Evolutionary conservation across 2,113 vertebrate genomes (phyloP).

Genomic region (Dipodomys ordii): DNA sequence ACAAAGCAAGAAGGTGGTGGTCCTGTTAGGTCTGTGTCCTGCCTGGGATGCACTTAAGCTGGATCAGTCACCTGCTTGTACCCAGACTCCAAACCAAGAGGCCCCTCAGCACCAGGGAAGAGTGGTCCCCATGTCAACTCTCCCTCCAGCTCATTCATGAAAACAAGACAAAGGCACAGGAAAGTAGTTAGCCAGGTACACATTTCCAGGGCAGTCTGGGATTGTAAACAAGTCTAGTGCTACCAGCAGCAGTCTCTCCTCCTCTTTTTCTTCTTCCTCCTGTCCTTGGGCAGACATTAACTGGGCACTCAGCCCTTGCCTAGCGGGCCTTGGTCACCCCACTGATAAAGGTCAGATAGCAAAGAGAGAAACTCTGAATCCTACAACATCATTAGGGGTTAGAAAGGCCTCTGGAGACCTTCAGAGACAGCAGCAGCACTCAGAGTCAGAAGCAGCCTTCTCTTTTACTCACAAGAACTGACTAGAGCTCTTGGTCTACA

Average conservation of each 20-base stretch:
- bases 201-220: neutral
- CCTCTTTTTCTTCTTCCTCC: no score
- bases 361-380: neutral
- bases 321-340: neutral
- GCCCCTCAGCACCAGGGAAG: neutral
- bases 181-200: neutral
- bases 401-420: neutral
- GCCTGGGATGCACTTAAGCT: neutral
- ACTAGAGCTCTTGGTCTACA: neutral
- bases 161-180: neutral
- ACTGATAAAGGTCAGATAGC: neutral
- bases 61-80: neutral
- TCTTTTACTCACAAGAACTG: neutral
- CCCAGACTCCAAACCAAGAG: neutral
- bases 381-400: neutral
- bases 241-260: no score
- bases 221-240: neutral
- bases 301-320: neutral
- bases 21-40: neutral
- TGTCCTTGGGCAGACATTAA: neutral
- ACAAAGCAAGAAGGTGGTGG: neutral
- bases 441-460: neutral
- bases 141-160: neutral
- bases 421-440: neutral
- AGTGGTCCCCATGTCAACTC: neutral